Conservation (phyloP, 2,113 vertebrate genomes). For the Campylorhamphus procurvoides region DNA sequence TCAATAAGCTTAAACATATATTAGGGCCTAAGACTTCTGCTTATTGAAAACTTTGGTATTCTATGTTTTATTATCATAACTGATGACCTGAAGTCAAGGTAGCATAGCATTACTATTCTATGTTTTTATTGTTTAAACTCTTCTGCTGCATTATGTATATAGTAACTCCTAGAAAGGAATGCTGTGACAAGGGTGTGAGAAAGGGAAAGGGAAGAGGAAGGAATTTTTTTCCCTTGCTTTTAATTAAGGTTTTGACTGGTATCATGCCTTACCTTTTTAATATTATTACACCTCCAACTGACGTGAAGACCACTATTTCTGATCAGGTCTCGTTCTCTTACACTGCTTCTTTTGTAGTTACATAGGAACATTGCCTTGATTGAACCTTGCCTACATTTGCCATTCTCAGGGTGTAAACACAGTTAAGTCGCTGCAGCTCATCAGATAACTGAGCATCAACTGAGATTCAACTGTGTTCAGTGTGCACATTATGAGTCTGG, state of each 20-base stretch:
- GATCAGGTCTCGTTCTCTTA: background rate
- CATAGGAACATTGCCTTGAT: background rate
- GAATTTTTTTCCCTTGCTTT: rapidly evolving
- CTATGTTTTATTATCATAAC: constrained; percentile 62
- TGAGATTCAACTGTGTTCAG: background rate
- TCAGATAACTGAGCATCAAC: background rate
- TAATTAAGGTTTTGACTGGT: background rate
- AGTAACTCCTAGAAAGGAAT: background rate
- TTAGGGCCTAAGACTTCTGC: background rate
- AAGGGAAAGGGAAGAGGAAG: background rate
- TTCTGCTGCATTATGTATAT: background rate
- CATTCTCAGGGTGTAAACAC: background rate
- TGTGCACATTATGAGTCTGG: background rate
- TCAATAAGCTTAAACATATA: constrained; percentile 50
- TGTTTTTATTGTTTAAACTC: background rate
- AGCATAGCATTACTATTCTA: constrained; percentile 14
- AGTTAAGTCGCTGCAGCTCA: background rate
- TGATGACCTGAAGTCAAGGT: constrained; percentile 56
- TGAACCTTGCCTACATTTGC: background rate
- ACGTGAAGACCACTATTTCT: rapidly evolving
- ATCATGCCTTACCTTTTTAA: background rate
- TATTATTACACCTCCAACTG: background rate
- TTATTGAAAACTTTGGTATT: constrained; percentile 40
- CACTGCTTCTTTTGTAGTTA: background rate
- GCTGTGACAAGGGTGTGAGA: rapidly evolving